Conservation (phyloP, 2,797 vertebrate genomes). For the Propithecus perrieri region DNA sequence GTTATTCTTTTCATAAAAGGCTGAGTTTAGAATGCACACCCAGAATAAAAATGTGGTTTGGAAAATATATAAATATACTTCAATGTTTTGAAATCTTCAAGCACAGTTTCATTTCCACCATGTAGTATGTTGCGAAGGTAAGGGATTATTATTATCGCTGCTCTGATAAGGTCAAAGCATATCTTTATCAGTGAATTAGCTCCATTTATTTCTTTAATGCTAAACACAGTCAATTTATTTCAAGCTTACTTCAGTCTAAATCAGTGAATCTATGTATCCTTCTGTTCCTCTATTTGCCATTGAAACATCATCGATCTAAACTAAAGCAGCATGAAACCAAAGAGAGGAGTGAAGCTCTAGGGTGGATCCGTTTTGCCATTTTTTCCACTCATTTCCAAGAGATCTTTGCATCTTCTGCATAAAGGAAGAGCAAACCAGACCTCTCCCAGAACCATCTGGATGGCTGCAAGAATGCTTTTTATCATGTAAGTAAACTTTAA, state of each 20-base stretch:
- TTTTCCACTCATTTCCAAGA: neutral
- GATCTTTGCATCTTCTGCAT: neutral
- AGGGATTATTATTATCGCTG: neutral
- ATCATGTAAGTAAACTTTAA: neutral
- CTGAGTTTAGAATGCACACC: neutral
- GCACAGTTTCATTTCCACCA: conserved; percentile 31
- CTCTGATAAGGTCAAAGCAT: conserved; percentile 39
- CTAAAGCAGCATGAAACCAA: neutral
- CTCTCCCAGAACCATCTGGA: neutral
- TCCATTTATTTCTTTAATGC: conserved; percentile 53
- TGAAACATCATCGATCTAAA: conserved; percentile 11
- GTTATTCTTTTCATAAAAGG: conserved; percentile 19
- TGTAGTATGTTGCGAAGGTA: neutral
- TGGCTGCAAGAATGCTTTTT: neutral
- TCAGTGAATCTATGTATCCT: neutral
- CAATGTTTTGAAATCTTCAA: neutral
- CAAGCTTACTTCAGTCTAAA: neutral
- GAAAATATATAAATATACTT: conserved; percentile 8
- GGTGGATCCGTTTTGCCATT: neutral
- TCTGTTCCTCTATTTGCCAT: conserved; percentile 26
- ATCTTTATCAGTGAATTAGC: conserved; percentile 36
- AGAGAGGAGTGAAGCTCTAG: neutral
- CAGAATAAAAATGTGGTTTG: conserved; percentile 19
- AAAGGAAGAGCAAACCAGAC: neutral
- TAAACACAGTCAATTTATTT: neutral